Evolutionary conservation across 2,888 invertebrate species (phyloP).

Genomic region (Pammene aurita): DNA sequence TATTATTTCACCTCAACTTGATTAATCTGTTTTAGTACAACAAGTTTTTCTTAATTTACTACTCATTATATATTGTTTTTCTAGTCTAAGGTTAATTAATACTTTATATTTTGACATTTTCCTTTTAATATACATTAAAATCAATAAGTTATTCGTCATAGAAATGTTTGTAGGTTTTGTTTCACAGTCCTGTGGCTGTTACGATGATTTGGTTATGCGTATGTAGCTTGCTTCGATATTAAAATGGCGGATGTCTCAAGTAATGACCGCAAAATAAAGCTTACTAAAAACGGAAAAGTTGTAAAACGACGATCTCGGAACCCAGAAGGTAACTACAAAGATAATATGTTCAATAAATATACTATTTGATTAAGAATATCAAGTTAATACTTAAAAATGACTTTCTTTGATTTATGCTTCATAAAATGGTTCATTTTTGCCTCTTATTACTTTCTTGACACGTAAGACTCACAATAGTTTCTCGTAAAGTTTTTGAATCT

Average conservation of each 20-base stretch:
- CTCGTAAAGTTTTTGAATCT: constrained; percentile 26
- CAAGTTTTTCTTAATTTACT: constrained; percentile 1
- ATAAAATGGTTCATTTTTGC: constrained; percentile 58
- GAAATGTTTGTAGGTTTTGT: constrained; percentile 21
- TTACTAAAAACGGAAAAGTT: constrained; percentile 78
- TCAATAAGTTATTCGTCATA: not conserved
- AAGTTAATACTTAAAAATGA: constrained; percentile 37
- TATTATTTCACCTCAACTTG: constrained; percentile 9
- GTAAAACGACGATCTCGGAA: constrained; percentile 77
- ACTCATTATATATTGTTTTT: not conserved
- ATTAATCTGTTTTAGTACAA: not conserved
- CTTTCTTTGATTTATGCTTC: constrained; percentile 50
- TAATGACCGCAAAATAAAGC: constrained; percentile 77
- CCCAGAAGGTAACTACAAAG: constrained; percentile 72
- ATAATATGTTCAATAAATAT: constrained; percentile 41
- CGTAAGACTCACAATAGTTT: constrained; percentile 52
- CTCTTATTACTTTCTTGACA: constrained; percentile 78
- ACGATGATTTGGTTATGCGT: constrained; percentile 52
- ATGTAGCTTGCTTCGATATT: constrained; percentile 62
- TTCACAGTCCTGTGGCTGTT: constrained; percentile 46
- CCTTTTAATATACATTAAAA: not conserved
- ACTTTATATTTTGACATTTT: not conserved
- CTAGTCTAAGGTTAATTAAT: not conserved
- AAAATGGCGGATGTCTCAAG: constrained; percentile 84
- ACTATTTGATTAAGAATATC: constrained; percentile 30